Percentiles rank a stretch among this genome's conserved stretches.
phyloP scores from a whole-genome alignment of 2,113 vertebrate genomes.

The Monopterus albus region DNA sequence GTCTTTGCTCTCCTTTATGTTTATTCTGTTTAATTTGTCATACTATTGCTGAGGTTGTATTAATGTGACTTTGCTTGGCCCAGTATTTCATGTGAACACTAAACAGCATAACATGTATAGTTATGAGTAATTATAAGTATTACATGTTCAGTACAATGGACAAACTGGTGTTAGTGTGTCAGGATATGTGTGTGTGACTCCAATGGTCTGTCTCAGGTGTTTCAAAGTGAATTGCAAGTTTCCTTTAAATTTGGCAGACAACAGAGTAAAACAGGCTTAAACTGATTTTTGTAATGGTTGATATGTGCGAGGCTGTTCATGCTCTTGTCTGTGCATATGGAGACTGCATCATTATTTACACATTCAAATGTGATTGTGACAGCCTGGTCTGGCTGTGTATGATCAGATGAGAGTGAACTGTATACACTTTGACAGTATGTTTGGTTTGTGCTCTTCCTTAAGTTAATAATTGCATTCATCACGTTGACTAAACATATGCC shows the following conservation, averaged over 20 bases:
- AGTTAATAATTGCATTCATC: constrained; percentile 64
- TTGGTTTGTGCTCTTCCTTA: constrained; percentile 5
- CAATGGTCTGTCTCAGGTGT: constrained; percentile 18
- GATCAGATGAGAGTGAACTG: neutral
- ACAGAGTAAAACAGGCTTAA: constrained; percentile 34
- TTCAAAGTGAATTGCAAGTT: constrained; percentile 27
- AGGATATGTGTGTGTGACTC: neutral
- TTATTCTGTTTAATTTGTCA: constrained; percentile 14
- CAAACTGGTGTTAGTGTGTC: constrained; percentile 30
- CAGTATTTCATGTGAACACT: neutral
- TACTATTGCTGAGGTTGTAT: neutral
- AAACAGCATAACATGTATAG: neutral
- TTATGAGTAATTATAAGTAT: neutral
- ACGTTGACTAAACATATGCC: constrained; percentile 55
- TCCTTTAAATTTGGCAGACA: constrained; percentile 32
- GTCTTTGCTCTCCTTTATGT: neutral
- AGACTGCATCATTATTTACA: neutral
- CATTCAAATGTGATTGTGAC: neutral
- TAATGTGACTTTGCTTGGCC: neutral
- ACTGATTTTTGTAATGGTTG: neutral
- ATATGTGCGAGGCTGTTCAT: neutral
- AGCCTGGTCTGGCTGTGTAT: neutral
- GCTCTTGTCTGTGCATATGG: constrained; percentile 24
- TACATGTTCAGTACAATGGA: constrained; percentile 2
- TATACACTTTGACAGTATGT: neutral